These are phyloP conservation scores for Phrynocephalus vlangalii DNA, from an alignment of 2,797 vertebrate species.

Conservation along the genomic window DNA sequence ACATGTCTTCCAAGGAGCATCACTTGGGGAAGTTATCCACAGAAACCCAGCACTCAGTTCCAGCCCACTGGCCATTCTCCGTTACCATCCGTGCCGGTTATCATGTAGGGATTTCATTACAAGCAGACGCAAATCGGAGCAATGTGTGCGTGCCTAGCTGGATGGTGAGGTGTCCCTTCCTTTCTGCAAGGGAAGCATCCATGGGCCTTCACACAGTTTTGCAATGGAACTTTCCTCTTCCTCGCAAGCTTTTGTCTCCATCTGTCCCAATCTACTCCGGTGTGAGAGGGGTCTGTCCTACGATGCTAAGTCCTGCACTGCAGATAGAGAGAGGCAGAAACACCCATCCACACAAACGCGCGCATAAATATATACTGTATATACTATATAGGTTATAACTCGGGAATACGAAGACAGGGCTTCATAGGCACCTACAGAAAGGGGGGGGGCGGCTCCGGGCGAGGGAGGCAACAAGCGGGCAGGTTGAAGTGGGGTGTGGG, in stretches of 20 bases:
- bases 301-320: too few species aligned
- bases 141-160: too few species aligned
- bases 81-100: background rate
- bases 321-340: too few species aligned
- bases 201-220: background rate
- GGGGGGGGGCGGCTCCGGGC: background rate
- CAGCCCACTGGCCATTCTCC: background rate
- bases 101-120: background rate
- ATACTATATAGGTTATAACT: too few species aligned
- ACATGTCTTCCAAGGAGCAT: too few species aligned
- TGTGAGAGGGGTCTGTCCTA: background rate
- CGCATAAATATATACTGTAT: too few species aligned
- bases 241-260: too few species aligned
- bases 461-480: background rate
- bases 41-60: background rate
- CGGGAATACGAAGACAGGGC: too few species aligned
- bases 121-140: background rate
- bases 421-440: too few species aligned
- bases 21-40: too few species aligned
- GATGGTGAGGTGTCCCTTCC: background rate
- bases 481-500: background rate
- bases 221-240: background rate
- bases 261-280: background rate
- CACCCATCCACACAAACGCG: too few species aligned
- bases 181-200: background rate